Evolutionary conservation across 2,113 vertebrate genomes (phyloP).

Genomic region (Holacanthus passer): DNA sequence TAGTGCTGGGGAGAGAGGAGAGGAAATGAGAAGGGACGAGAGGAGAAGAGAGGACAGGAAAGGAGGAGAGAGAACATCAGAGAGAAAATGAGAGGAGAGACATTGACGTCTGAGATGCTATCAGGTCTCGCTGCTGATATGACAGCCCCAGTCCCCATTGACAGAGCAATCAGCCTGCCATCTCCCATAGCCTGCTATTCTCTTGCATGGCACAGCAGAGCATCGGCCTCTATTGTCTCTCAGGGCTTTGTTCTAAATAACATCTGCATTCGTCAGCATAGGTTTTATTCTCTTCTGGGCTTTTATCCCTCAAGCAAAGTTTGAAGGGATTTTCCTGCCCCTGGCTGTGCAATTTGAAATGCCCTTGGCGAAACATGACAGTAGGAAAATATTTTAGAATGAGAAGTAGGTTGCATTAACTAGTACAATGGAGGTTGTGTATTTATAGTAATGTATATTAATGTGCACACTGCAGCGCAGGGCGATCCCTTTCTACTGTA

Average conservation of each 20-base stretch:
- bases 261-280: slow-evolving; percentile 81
- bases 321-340: slow-evolving; percentile 79
- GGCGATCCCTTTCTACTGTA: slow-evolving; percentile 2
- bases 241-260: slow-evolving; percentile 78
- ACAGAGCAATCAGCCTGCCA: slow-evolving; percentile 77
- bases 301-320: slow-evolving; percentile 71
- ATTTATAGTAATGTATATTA: slow-evolving; percentile 15
- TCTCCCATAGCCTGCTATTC: slow-evolving; percentile 70
- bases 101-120: slow-evolving; percentile 79
- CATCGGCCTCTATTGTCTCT: slow-evolving; percentile 71
- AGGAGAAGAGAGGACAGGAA: slow-evolving; percentile 58
- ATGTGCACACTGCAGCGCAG: neutral
- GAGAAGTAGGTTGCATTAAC: slow-evolving; percentile 36
- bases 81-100: slow-evolving; percentile 74
- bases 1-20: slow-evolving; percentile 19
- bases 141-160: slow-evolving; percentile 72
- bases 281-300: slow-evolving; percentile 68
- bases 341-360: slow-evolving; percentile 60
- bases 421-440: slow-evolving; percentile 17
- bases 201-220: slow-evolving; percentile 60
- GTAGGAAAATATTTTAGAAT: slow-evolving; percentile 45
- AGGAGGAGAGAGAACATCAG: slow-evolving; percentile 64
- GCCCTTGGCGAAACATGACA: slow-evolving; percentile 73
- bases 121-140: slow-evolving; percentile 77
- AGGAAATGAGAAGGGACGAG: slow-evolving; percentile 59